Evolutionary conservation across 2,888 invertebrate genomes (phyloP).

Genomic region (Sialis fuliginosa): DNA sequence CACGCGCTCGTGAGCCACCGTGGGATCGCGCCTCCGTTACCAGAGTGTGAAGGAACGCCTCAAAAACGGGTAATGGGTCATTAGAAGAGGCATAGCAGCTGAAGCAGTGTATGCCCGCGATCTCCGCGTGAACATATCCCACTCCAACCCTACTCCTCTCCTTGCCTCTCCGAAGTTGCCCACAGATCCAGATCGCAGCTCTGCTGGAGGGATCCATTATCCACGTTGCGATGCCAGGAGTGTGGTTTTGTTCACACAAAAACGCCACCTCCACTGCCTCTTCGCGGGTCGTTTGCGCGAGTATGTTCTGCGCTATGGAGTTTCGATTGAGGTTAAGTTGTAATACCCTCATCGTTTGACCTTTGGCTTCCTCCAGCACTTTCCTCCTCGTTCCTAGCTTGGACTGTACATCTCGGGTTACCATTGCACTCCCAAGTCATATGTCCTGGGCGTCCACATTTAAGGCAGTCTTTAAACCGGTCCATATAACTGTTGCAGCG

Average conservation of each 20-base stretch:
- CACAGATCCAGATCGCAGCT: not conserved
- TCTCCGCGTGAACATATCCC: constrained; percentile 8
- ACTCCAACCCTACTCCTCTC: not conserved
- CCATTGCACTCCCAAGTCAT: not conserved
- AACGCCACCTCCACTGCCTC: not conserved
- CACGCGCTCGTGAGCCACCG: not conserved
- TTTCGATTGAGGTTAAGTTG: not conserved
- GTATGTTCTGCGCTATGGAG: not conserved
- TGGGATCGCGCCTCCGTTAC: constrained; percentile 5
- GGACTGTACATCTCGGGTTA: not conserved
- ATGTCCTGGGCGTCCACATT: not conserved
- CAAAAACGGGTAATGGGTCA: constrained; percentile 5
- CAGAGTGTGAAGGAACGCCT: constrained; percentile 6
- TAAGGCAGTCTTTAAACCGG: not conserved
- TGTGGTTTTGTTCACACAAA: not conserved
- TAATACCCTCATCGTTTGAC: not conserved
- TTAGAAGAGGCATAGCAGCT: constrained; percentile 10
- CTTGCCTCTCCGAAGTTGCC: not conserved
- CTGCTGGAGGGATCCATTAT: not conserved
- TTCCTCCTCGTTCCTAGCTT: not conserved
- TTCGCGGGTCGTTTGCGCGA: not conserved
- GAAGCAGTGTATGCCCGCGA: constrained; percentile 7
- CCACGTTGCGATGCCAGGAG: not conserved
- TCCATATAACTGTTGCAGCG: not conserved
- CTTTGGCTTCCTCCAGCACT: not conserved